Evolutionary conservation across 2,797 vertebrate genomes (phyloP), one percentile per base, ranked within the genome.

Genomic region (Jordanella pulchra): DNA sequence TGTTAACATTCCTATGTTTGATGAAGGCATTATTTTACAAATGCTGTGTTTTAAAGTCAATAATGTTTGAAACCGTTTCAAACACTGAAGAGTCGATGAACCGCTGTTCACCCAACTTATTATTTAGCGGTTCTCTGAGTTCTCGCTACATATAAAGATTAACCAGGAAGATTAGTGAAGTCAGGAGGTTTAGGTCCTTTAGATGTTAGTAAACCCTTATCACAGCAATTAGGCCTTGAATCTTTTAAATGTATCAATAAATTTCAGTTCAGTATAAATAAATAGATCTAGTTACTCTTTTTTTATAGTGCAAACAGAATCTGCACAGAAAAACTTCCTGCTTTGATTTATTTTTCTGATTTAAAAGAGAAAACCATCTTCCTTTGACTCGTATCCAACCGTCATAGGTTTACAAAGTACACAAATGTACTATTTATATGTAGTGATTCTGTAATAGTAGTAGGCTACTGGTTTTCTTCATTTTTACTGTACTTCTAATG

Each of bases 371-470:
- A 83, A 72, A 60, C 75, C 73, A 74, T 69, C 80, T 71, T 79
- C 69, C 79, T 83, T 73, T 17, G 84, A 76, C 81, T 85, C 85
- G 67, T 88, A 84, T 86, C 77, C 74, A 78, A 87, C 87, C 89
- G 84, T 92, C 85, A 81, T 88, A 89, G 76, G 89, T 91, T 89
- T 89, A 89, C 80, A 87, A 88, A 89, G 86, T 91, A 84, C 75
- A 84, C 84, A 82, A 81, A 87, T 86, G 90, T 88, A 84, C 87
- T 94, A 95, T 94, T 94, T 93, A 89, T 94, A 90, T 89, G 91
- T 94, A 93, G 91, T 91, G 93, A 90, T 94, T 93, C 87, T 90
- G 93, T 94, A 93, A 93, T 93, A 89, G 79, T 94, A 94, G 93
- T 92, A 89, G 87, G 88, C 78, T 90, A 85, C 82, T 92, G 88